Conservation (phyloP, 2,113 vertebrate genomes). For the Cyprinus carpio region DNA sequence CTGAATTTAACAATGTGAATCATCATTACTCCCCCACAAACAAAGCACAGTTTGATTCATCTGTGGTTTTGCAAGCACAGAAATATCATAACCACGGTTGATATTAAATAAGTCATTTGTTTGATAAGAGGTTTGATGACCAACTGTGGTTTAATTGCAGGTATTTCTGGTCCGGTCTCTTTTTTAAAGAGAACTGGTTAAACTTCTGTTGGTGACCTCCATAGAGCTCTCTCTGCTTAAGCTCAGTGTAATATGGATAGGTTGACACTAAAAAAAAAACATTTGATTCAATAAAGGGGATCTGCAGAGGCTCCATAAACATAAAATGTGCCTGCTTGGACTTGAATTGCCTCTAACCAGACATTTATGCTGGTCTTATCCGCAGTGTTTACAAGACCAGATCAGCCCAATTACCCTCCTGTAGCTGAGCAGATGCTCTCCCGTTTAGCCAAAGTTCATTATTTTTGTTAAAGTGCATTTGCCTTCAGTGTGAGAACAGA, state of each 20-base stretch:
- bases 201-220: background rate
- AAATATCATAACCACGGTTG: background rate
- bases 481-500: constrained; percentile 1
- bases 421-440: constrained; percentile 34
- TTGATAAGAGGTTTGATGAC: background rate
- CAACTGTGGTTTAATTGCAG: background rate
- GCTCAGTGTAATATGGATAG: constrained; percentile 32
- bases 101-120: background rate
- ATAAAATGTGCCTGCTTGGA: constrained; percentile 37
- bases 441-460: constrained; percentile 21
- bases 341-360: constrained; percentile 42
- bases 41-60: background rate
- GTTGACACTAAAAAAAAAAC: constrained; percentile 50
- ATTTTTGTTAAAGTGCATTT: constrained; percentile 5
- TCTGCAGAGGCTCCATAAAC: constrained; percentile 48
- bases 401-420: constrained; percentile 41
- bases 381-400: constrained; percentile 35
- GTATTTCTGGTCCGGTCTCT: background rate
- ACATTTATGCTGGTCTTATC: constrained; percentile 34
- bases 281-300: constrained; percentile 54
- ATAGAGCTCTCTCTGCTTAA: constrained; percentile 16
- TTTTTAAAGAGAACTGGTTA: background rate
- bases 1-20: background rate
- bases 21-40: background rate
- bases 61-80: background rate